These are phyloP conservation scores for Riparia riparia DNA, from an alignment of 2,113 vertebrate genomes.

Conservation along the genomic window DNA sequence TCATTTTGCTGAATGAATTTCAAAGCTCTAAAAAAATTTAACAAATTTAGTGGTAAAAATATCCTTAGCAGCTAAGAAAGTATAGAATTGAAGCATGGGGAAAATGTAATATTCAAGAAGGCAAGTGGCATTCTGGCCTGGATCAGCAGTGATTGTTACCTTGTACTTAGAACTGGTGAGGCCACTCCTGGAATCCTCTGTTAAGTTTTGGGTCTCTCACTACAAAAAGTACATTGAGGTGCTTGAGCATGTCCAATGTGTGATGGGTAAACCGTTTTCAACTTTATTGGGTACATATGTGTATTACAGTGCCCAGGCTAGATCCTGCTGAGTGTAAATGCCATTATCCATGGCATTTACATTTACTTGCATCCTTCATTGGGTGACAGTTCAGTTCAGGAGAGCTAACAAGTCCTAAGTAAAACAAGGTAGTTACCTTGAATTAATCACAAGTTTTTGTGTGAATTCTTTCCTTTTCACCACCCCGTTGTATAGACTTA, in stretches of 20 bases:
- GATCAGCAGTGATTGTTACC: not conserved
- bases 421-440: not conserved
- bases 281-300: not conserved
- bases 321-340: not conserved
- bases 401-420: not conserved
- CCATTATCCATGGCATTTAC: not conserved
- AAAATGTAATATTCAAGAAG: not conserved
- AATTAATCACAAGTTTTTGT: not conserved
- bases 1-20: not conserved
- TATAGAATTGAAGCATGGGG: not conserved
- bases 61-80: not conserved
- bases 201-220: not conserved
- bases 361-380: not conserved
- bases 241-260: rapidly evolving
- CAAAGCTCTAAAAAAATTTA: not conserved
- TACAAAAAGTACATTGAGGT: not conserved
- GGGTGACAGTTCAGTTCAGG: not conserved
- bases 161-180: not conserved
- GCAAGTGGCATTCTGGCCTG: not conserved
- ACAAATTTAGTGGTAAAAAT: not conserved
- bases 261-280: not conserved
- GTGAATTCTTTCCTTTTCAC: not conserved
- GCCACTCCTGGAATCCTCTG: not conserved
- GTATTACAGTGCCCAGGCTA: not conserved
- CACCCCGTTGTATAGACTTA: not conserved